Conservation (phyloP, 1,140 invertebrate genomes). For the Hydropsyche tenuis region DNA sequence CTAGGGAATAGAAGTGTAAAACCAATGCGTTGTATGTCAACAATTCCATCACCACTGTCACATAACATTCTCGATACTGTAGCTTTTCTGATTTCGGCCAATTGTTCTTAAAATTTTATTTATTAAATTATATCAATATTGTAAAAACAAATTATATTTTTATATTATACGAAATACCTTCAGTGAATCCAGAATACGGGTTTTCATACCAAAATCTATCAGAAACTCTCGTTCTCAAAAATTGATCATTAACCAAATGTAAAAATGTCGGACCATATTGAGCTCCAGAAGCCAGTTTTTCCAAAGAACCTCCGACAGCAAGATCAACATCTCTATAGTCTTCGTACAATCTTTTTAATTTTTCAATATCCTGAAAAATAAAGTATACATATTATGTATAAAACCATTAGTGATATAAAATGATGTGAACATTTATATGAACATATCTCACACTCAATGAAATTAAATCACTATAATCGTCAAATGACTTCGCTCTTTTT, state of each 20-base stretch:
- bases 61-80: constrained; percentile 83
- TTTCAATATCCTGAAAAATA: constrained; percentile 57
- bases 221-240: constrained; percentile 68
- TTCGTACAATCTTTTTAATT: constrained; percentile 64
- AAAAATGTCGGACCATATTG: constrained; percentile 79
- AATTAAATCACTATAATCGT: constrained; percentile 67
- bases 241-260: constrained; percentile 79
- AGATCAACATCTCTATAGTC: constrained; percentile 80
- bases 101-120: constrained; percentile 69
- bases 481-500: constrained; percentile 64
- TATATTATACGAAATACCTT: constrained; percentile 49
- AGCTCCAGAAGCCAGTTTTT: constrained; percentile 67
- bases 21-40: not conserved
- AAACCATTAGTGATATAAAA: too few species aligned
- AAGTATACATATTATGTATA: too few species aligned
- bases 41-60: constrained; percentile 74
- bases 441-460: not conserved
- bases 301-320: constrained; percentile 74
- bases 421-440: too few species aligned
- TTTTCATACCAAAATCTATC: constrained; percentile 75
- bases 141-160: not conserved
- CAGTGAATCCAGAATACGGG: constrained; percentile 56
- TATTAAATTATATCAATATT: too few species aligned
- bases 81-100: constrained; percentile 81
- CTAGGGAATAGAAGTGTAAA: not conserved